Conservation (phyloP, 2,797 vertebrate genomes). For the Dryobates pubescens region DNA sequence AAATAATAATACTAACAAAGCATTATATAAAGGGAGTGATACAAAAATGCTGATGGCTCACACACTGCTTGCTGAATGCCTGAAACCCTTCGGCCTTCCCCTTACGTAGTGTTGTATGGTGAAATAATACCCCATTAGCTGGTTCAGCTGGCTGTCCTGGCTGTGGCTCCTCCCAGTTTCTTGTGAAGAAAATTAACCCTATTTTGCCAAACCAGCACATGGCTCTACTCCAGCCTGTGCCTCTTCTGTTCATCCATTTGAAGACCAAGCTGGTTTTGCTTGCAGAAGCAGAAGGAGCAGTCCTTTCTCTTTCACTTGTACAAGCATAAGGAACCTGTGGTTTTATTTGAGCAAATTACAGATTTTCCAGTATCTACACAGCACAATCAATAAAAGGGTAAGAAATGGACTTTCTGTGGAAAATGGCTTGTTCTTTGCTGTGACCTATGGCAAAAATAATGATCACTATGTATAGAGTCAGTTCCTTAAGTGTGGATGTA, state of each 20-base stretch:
- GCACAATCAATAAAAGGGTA: background rate
- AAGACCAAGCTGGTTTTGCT: background rate
- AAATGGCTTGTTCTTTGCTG: background rate
- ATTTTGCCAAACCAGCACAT: too few species aligned
- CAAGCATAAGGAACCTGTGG: background rate
- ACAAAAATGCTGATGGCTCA: too few species aligned
- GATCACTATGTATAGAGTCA: background rate
- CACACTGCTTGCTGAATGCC: too few species aligned
- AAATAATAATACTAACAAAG: too few species aligned
- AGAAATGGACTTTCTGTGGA: background rate
- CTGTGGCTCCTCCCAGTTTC: too few species aligned
- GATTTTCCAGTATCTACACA: background rate
- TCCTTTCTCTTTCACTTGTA: background rate
- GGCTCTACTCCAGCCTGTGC: background rate
- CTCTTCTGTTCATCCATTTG: background rate
- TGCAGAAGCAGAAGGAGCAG: background rate
- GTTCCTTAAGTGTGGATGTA: background rate
- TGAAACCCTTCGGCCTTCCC: too few species aligned
- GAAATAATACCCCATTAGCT: too few species aligned
- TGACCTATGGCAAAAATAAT: background rate
- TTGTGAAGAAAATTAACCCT: too few species aligned
- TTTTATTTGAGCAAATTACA: background rate
- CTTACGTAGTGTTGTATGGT: too few species aligned
- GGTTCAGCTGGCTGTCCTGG: too few species aligned
- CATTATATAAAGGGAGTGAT: too few species aligned